Conservation (phyloP, 2,113 vertebrate species). For the Rattus rattus region DNA sequence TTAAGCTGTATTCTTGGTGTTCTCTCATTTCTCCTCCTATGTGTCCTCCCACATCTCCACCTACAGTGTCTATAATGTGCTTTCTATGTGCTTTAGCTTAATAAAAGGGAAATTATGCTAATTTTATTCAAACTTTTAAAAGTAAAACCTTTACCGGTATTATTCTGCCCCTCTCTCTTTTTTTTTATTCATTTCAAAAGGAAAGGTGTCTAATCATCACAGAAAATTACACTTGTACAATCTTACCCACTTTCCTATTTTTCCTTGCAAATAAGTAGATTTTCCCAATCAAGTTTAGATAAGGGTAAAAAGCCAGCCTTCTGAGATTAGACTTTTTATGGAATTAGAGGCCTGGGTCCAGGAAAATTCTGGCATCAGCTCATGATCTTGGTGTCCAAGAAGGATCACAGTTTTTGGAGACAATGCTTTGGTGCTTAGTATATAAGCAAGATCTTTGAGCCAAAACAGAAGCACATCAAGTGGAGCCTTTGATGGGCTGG, state of each 20-base stretch:
- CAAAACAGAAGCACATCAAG: background rate
- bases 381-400: background rate
- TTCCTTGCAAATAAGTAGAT: conserved; percentile 77
- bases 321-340: conserved; percentile 42
- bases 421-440: conserved; percentile 4
- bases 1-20: conserved; percentile 85
- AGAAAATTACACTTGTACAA: conserved; percentile 86
- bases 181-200: conserved; percentile 87
- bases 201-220: conserved; percentile 87
- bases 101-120: conserved; percentile 88
- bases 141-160: conserved; percentile 86
- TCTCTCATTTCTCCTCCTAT: conserved; percentile 83
- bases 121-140: conserved; percentile 88
- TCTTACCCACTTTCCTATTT: conserved; percentile 84
- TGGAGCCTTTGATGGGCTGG: background rate
- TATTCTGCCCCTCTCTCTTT: conserved; percentile 83
- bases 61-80: conserved; percentile 87
- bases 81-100: conserved; percentile 86
- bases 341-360: conserved; percentile 19
- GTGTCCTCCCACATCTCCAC: conserved; percentile 88
- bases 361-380: conserved; percentile 1
- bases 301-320: conserved; percentile 45
- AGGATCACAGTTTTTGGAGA: conserved; percentile 12
- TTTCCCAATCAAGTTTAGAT: conserved; percentile 53
- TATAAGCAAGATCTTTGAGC: background rate